A percentile compares a stretch with the other conserved stretches of the same genome.
Conservation (phyloP, 2,888 invertebrate genomes). For the Cybosia mesomella region DNA sequence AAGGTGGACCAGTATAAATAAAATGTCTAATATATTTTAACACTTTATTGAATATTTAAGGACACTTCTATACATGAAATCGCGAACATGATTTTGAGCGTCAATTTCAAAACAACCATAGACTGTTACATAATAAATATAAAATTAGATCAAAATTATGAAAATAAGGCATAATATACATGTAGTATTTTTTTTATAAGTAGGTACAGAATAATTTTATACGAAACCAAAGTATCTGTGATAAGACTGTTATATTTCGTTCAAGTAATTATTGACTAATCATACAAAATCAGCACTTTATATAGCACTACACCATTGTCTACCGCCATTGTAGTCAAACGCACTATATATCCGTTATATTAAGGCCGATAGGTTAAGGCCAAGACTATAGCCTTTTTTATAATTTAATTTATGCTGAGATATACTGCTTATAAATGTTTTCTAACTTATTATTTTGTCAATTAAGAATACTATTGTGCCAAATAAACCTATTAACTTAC, state of each 20-base stretch:
- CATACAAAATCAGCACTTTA: not conserved
- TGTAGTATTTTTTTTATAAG: not conserved
- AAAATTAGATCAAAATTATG: not conserved
- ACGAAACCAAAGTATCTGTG: not conserved
- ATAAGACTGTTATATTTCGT: not conserved
- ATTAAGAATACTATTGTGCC: constrained; percentile 31
- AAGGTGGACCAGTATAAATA: not conserved
- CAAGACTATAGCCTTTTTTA: too few species aligned
- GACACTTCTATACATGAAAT: constrained; percentile 80
- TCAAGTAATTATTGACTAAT: not conserved
- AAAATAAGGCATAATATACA: not conserved
- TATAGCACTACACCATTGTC: not conserved
- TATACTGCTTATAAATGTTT: not conserved
- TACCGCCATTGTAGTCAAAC: too few species aligned
- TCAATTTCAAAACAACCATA: constrained; percentile 66
- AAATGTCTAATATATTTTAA: constrained; percentile 46
- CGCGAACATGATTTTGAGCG: constrained; percentile 73
- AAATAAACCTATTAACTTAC: constrained; percentile 15
- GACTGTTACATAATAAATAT: constrained; percentile 8
- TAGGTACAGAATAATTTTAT: not conserved
- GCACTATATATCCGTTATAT: too few species aligned
- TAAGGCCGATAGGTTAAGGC: too few species aligned
- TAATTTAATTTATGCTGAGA: not conserved
- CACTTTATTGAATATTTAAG: constrained; percentile 75
- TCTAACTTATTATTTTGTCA: not conserved